Conservation (phyloP, 2,113 vertebrate species). For the Apus apus region DNA sequence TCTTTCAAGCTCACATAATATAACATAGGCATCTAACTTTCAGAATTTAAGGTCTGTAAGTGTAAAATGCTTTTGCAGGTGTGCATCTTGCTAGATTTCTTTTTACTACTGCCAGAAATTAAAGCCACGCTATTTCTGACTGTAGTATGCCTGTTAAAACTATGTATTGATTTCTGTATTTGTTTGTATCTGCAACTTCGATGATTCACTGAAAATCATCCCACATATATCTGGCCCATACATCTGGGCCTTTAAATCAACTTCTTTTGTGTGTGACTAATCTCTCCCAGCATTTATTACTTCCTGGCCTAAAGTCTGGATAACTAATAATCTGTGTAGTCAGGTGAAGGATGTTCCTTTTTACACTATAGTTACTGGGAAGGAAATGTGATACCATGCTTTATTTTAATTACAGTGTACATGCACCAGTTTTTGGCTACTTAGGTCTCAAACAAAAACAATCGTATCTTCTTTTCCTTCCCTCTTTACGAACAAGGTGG, state of each 20-base stretch:
- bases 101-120: neutral
- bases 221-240: neutral
- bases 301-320: neutral
- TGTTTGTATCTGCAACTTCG: neutral
- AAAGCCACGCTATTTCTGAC: neutral
- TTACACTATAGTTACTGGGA: neutral
- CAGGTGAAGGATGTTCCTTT: neutral
- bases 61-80: neutral
- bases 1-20: neutral
- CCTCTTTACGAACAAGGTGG: neutral
- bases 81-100: neutral
- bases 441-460: neutral
- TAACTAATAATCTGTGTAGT: neutral
- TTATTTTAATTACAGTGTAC: neutral
- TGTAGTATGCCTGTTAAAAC: neutral
- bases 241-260: neutral
- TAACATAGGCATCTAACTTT: neutral
- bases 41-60: neutral
- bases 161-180: neutral
- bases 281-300: neutral
- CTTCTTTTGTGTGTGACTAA: neutral
- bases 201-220: neutral
- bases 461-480: accelerated
- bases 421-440: neutral
- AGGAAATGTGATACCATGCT: neutral